Conservation (phyloP, 1,140 invertebrate genomes). For the Sinonovacula constricta region DNA sequence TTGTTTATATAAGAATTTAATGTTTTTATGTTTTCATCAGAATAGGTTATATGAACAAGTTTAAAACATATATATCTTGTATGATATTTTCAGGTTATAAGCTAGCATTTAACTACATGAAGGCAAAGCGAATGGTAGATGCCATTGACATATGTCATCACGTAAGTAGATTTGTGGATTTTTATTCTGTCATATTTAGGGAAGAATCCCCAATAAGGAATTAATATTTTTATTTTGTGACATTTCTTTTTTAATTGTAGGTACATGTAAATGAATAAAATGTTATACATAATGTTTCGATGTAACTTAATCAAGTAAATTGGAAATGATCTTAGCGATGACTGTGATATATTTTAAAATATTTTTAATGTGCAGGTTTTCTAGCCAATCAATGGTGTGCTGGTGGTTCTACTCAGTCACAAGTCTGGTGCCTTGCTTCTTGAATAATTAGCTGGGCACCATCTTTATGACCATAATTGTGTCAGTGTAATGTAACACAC, state of each 20-base stretch:
- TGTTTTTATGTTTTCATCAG: too few species aligned
- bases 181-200: constrained; percentile 1
- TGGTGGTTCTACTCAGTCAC: background rate
- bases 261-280: background rate
- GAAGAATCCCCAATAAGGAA: too few species aligned
- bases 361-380: background rate
- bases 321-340: too few species aligned
- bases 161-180: constrained; percentile 74
- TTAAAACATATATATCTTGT: background rate
- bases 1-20: too few species aligned
- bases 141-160: constrained; percentile 91
- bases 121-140: constrained; percentile 93
- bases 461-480: background rate
- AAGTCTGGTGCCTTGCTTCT: background rate
- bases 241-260: background rate
- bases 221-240: background rate
- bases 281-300: background rate
- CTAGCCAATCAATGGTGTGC: background rate
- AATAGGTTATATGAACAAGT: background rate
- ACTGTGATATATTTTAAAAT: too few species aligned
- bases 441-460: background rate
- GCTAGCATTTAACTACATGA: constrained; percentile 94
- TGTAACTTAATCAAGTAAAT: too few species aligned
- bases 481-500: background rate
- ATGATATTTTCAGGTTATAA: constrained; percentile 86